These are phyloP conservation scores for Epinephelus malabaricus DNA, from an alignment of 2,797 vertebrate species.

Conservation along the genomic window DNA sequence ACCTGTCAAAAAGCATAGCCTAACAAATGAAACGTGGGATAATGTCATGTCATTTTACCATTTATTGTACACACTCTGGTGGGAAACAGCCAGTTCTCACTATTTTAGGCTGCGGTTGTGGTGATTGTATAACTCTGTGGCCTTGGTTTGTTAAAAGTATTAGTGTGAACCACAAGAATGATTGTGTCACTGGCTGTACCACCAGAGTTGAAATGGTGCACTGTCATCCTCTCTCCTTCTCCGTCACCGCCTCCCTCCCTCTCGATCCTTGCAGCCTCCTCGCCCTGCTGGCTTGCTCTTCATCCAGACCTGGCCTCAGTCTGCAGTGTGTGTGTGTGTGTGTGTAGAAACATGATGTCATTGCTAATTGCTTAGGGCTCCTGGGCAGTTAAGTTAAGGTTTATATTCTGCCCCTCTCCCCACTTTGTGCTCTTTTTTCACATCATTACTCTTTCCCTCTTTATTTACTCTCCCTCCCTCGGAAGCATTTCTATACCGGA, in stretches of 20 bases:
- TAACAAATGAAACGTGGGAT: neutral
- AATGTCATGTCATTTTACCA: neutral
- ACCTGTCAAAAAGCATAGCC: neutral
- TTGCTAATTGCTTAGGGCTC: conserved; percentile 68
- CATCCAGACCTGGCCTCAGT: conserved; percentile 48
- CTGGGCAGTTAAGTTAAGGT: conserved; percentile 60
- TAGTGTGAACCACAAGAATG: conserved; percentile 54
- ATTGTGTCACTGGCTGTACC: conserved; percentile 59
- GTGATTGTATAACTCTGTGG: conserved; percentile 39
- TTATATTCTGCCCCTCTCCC: conserved; percentile 55
- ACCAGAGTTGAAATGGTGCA: conserved; percentile 73
- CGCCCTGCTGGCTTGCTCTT: conserved; percentile 37
- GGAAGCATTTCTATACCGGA: conserved; percentile 69
- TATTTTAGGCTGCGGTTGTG: conserved; percentile 43
- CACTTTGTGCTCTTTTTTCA: conserved; percentile 40
- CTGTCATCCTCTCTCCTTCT: conserved; percentile 65
- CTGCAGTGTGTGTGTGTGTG: conserved; percentile 43
- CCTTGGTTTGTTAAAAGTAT: conserved; percentile 54
- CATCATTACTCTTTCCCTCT: conserved; percentile 41
- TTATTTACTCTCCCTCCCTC: conserved; percentile 47
- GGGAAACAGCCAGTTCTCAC: conserved; percentile 22
- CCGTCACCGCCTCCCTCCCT: conserved; percentile 33
- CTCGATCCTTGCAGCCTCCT: conserved; percentile 38
- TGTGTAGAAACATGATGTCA: conserved; percentile 66
- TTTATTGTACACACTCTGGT: conserved; percentile 4